A percentile compares a stretch with the other conserved stretches of the same genome.
Conservation (phyloP, 2,797 vertebrate species). For the Gymnodraco acuticeps region DNA sequence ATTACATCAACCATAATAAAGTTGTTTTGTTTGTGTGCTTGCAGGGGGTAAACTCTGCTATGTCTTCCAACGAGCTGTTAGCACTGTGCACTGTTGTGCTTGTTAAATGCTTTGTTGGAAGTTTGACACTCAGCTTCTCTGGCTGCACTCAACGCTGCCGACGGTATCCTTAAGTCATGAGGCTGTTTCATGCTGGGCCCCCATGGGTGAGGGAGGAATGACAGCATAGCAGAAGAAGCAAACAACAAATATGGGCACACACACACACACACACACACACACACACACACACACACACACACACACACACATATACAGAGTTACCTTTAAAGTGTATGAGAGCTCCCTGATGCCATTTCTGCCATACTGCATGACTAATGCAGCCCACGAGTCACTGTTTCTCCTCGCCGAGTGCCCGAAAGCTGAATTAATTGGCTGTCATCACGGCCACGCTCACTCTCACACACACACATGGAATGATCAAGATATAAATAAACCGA, state of each 20-base stretch:
- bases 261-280: constrained; percentile 31
- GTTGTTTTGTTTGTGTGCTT: constrained; percentile 68
- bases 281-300: constrained; percentile 18
- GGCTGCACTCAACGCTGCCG: constrained; percentile 59
- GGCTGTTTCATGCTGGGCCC: constrained; percentile 74
- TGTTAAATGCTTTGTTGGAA: constrained; percentile 78
- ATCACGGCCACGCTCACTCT: constrained; percentile 69
- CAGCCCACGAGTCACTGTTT: constrained; percentile 76
- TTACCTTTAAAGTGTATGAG: constrained; percentile 82
- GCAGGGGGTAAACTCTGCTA: constrained; percentile 61
- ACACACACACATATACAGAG: constrained; percentile 37
- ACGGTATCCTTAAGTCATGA: constrained; percentile 74
- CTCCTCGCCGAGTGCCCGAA: constrained; percentile 71
- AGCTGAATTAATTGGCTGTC: constrained; percentile 86
- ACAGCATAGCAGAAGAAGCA: constrained; percentile 72
- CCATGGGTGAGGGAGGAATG: constrained; percentile 71
- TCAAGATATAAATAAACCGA: constrained; percentile 77
- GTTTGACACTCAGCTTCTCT: constrained; percentile 71
- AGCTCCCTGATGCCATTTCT: constrained; percentile 71
- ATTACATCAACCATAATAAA: constrained; percentile 63
- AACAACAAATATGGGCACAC: constrained; percentile 65
- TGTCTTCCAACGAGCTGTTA: constrained; percentile 74
- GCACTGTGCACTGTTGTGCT: constrained; percentile 68
- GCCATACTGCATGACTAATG: constrained; percentile 83
- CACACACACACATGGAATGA: constrained; percentile 40